phyloP scores from a whole-genome alignment of 2,113 vertebrate species.

The Naja naja region DNA sequence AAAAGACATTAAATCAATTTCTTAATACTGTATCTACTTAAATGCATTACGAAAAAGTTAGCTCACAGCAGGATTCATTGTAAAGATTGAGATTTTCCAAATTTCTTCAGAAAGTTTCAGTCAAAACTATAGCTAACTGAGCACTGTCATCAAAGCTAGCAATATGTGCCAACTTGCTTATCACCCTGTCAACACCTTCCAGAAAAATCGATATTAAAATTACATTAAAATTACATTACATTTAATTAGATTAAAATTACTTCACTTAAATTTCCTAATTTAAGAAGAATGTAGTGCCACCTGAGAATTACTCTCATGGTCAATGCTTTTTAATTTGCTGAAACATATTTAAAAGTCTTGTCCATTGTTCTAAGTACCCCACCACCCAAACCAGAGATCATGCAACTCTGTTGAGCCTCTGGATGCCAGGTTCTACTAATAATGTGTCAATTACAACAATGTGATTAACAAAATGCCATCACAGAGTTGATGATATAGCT shows the following conservation, averaged over 20 bases:
- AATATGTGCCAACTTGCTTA: neutral
- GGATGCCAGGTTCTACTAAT: neutral
- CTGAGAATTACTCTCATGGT: neutral
- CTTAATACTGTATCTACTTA: neutral
- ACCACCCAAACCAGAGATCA: neutral
- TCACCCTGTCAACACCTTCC: neutral
- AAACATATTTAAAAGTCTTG: neutral
- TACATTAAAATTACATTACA: neutral
- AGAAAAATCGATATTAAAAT: neutral
- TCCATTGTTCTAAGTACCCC: neutral
- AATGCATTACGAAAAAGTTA: neutral
- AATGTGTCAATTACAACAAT: neutral
- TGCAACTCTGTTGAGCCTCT: neutral
- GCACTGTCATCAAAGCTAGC: neutral
- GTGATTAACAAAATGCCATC: neutral
- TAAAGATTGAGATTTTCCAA: neutral
- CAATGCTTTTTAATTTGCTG: neutral
- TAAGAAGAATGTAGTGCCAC: neutral
- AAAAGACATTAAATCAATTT: neutral
- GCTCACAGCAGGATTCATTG: neutral
- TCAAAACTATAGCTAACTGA: neutral
- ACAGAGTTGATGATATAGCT: neutral
- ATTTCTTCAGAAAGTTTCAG: neutral
- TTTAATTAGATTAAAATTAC: neutral
- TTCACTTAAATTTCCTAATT: neutral